These are phyloP conservation scores for Dromas ardeola DNA, from an alignment of 2,113 vertebrate genomes.

Conservation along the genomic window DNA sequence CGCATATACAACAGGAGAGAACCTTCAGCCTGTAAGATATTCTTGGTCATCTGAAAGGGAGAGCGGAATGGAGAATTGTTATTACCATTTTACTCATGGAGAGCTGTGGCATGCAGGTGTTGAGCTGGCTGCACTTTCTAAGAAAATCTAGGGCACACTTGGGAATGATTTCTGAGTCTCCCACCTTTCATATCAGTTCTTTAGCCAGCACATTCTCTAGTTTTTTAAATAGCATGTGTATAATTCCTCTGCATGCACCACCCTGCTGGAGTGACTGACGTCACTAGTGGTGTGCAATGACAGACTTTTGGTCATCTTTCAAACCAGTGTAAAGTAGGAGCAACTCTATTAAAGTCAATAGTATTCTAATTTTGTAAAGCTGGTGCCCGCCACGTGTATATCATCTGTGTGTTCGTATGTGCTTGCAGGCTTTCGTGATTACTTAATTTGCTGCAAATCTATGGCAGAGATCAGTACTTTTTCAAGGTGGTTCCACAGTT, in stretches of 20 bases:
- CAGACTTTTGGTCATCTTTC: not conserved
- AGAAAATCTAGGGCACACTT: not conserved
- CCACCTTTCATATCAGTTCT: not conserved
- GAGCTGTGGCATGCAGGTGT: not conserved
- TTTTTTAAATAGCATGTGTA: not conserved
- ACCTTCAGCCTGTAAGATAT: not conserved
- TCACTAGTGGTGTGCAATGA: not conserved
- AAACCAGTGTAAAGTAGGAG: not conserved
- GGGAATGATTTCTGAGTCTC: not conserved
- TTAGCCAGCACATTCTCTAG: not conserved
- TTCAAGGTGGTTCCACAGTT: not conserved
- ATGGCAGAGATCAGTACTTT: not conserved
- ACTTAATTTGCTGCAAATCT: not conserved
- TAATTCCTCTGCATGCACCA: not conserved
- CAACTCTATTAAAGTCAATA: not conserved
- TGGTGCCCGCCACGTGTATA: not conserved
- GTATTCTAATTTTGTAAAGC: not conserved
- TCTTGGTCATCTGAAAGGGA: not conserved
- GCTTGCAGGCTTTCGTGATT: not conserved
- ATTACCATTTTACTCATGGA: not conserved
- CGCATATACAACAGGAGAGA: not conserved
- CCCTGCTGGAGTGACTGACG: not conserved
- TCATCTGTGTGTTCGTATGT: accelerated
- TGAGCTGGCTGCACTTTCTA: not conserved
- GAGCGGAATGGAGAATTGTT: not conserved